Evolutionary conservation across 2,797 vertebrate species (phyloP).

Genomic region (Alca torda): DNA sequence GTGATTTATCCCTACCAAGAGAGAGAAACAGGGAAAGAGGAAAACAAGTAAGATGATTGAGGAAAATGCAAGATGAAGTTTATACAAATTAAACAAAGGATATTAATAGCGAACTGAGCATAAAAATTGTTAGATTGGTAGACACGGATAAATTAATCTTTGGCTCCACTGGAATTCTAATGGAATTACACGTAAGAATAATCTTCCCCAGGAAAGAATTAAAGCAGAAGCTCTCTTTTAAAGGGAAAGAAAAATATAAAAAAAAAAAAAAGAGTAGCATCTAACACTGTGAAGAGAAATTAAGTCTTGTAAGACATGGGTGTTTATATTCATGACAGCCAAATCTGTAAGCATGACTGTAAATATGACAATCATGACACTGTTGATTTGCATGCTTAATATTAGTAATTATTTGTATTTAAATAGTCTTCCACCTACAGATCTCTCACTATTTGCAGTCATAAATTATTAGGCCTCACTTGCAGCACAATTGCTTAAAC

Average conservation of each 20-base stretch:
- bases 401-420: slow-evolving; percentile 18
- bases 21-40: neutral
- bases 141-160: neutral
- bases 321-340: slow-evolving; percentile 1
- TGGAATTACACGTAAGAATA: neutral
- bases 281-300: slow-evolving; percentile 10
- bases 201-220: neutral
- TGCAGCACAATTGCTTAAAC: neutral
- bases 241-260: neutral
- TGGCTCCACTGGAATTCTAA: neutral
- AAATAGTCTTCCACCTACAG: neutral
- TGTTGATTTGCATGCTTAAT: slow-evolving; percentile 6
- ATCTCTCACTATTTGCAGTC: neutral
- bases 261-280: neutral
- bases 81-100: neutral
- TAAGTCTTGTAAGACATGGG: neutral
- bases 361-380: slow-evolving; percentile 12
- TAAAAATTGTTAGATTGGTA: neutral
- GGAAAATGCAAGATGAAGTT: neutral
- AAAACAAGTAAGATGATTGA: neutral
- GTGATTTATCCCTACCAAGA: neutral
- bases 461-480: neutral
- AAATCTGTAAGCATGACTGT: neutral
- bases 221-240: neutral
- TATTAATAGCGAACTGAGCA: neutral